phyloP scores from a whole-genome alignment of 2,797 vertebrate genomes.

The Pagetopsis macropterus region DNA sequence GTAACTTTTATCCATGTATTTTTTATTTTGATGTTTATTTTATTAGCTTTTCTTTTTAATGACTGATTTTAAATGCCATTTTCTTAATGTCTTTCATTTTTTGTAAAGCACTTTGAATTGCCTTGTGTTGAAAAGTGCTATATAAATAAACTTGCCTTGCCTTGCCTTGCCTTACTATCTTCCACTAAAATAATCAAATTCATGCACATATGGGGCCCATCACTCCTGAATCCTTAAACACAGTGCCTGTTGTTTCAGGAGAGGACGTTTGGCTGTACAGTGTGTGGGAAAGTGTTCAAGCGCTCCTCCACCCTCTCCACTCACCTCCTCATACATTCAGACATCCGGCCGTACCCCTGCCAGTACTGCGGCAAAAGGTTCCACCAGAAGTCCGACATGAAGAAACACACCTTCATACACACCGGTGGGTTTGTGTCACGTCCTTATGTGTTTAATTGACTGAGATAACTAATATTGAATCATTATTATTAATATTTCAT shows the following conservation, averaged over 20 bases:
- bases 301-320: constrained; percentile 81
- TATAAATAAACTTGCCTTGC: too few species aligned
- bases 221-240: background rate
- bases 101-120: too few species aligned
- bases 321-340: constrained; percentile 84
- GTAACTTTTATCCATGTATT: too few species aligned
- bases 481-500: too few species aligned
- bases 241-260: constrained; percentile 63
- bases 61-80: too few species aligned
- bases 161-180: background rate
- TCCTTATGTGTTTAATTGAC: background rate
- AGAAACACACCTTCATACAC: constrained; percentile 88
- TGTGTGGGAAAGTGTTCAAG: constrained; percentile 81
- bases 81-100: too few species aligned
- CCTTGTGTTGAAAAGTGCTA: too few species aligned
- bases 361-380: constrained; percentile 82
- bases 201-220: background rate
- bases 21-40: too few species aligned
- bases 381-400: constrained; percentile 89
- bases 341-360: constrained; percentile 80
- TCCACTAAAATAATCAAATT: background rate
- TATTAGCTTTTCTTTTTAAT: too few species aligned
- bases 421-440: constrained; percentile 55
- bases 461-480: background rate
- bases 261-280: constrained; percentile 72